phyloP scores from a whole-genome alignment of 2,888 invertebrate species.

The Brachylomia viminalis region DNA sequence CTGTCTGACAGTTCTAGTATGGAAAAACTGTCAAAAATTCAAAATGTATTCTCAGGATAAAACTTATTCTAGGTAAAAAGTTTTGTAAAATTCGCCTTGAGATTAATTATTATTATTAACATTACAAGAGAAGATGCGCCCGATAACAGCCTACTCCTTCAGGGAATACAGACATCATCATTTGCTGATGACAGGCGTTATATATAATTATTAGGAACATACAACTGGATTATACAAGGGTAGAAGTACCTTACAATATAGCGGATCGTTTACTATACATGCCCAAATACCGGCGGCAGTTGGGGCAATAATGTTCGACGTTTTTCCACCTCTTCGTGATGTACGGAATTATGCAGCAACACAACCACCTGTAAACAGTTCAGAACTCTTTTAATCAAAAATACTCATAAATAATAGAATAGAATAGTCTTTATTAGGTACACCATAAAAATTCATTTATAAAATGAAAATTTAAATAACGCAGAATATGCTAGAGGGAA shows the following conservation, averaged over 20 bases:
- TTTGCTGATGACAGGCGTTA: not conserved
- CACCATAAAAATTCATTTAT: not conserved
- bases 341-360: conserved; percentile 86
- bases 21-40: no score
- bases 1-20: no score
- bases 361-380: conserved; percentile 83
- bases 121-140: no score
- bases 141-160: not conserved
- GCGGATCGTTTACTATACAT: conserved; percentile 73
- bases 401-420: not conserved
- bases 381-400: not conserved
- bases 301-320: conserved; percentile 86
- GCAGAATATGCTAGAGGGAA: not conserved
- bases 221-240: not conserved
- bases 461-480: not conserved
- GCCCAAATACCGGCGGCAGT: conserved; percentile 82
- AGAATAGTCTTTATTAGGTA: not conserved
- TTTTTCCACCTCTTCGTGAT: conserved; percentile 84
- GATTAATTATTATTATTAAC: no score
- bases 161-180: not conserved
- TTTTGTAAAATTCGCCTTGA: no score
- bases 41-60: no score
- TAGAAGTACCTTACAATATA: conserved; percentile 23
- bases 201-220: not conserved
- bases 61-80: no score